These are phyloP conservation scores for Ostrea edulis DNA, from an alignment of 1,140 invertebrate genomes.

Conservation along the genomic window DNA sequence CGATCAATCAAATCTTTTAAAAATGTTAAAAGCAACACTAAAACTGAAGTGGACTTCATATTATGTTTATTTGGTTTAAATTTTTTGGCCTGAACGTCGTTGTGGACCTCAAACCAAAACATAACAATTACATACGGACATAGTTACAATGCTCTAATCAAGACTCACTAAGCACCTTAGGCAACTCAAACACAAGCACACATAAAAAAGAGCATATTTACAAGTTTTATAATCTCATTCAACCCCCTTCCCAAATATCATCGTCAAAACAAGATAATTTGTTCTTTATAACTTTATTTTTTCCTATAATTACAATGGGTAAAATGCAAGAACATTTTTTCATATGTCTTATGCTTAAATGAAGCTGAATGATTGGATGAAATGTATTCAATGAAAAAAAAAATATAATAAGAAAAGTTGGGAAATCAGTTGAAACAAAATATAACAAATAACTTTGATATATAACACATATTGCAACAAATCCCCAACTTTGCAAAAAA, in stretches of 20 bases:
- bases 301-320: conserved; percentile 41
- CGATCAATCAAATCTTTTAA: not conserved
- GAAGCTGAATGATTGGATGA: conserved; percentile 40
- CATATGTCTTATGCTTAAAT: conserved; percentile 31
- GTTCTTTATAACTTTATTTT: conserved; percentile 30
- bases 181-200: conserved; percentile 6
- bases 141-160: conserved; percentile 12
- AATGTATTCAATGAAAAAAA: conserved; percentile 9
- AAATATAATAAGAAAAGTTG: conserved; percentile 50
- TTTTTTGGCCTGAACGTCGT: conserved; percentile 29
- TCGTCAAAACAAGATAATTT: conserved; percentile 47
- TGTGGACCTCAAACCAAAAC: conserved; percentile 33
- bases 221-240: conserved; percentile 7
- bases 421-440: conserved; percentile 54
- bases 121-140: conserved; percentile 10
- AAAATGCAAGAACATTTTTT: conserved; percentile 46
- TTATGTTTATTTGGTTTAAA: not conserved
- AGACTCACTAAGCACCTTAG: conserved; percentile 42
- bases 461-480: conserved; percentile 58
- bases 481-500: conserved; percentile 53
- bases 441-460: conserved; percentile 51
- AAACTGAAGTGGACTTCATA: not conserved
- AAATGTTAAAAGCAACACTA: not conserved
- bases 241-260: conserved; percentile 15
- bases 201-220: conserved; percentile 16